These are phyloP conservation scores for Prosopocoilus inquinatus DNA, from an alignment of 2,888 invertebrate genomes.

Conservation along the genomic window DNA sequence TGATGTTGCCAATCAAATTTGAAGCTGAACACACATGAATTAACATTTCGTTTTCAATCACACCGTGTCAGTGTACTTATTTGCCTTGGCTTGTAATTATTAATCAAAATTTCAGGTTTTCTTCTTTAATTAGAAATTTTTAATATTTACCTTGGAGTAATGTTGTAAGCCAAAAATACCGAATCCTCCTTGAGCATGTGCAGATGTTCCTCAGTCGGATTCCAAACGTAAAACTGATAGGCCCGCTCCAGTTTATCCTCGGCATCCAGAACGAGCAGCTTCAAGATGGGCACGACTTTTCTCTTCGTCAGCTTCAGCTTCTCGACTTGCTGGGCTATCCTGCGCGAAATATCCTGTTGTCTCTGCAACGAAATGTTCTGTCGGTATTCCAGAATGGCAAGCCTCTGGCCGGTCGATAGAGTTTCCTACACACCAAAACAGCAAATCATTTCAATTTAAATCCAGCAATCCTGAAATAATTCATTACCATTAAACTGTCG, in stretches of 20 bases:
- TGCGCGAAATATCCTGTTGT: constrained; percentile 33
- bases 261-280: constrained; percentile 51
- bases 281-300: constrained; percentile 50
- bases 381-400: constrained; percentile 49
- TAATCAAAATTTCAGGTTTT: no score
- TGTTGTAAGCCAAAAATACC: constrained; percentile 60
- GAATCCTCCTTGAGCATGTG: constrained; percentile 62
- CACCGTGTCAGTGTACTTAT: not conserved
- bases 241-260: constrained; percentile 16
- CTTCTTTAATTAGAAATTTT: no score
- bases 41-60: no score
- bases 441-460: not conserved
- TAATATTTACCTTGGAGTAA: constrained; percentile 55
- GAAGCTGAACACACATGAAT: no score
- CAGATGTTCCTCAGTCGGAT: constrained; percentile 61
- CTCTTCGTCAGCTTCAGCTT: constrained; percentile 34
- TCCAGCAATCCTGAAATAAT: constrained; percentile 7
- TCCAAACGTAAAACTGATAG: constrained; percentile 64
- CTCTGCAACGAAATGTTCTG: constrained; percentile 42
- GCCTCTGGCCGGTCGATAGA: constrained; percentile 50
- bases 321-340: constrained; percentile 30
- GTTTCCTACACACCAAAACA: constrained; percentile 48
- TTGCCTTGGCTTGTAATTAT: constrained; percentile 10
- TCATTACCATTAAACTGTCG: constrained; percentile 49
- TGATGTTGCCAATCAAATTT: no score